Evolutionary conservation across 1,140 invertebrate species (phyloP).

Genomic region (Drosophila nigrodunni): DNA sequence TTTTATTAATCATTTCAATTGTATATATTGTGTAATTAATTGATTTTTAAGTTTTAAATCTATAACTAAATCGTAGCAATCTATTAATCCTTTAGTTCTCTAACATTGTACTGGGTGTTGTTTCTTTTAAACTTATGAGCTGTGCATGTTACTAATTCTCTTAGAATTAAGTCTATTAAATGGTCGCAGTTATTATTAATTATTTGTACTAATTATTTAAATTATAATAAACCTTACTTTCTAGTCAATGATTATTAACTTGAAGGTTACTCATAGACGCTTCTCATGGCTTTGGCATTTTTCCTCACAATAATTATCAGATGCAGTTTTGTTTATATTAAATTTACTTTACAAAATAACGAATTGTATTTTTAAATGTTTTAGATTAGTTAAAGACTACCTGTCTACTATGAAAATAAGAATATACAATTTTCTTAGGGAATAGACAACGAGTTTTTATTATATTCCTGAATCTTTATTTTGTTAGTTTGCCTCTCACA

Average conservation of each 20-base stretch:
- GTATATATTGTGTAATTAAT: neutral
- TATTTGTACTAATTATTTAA: neutral
- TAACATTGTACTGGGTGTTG: slow-evolving; percentile 18
- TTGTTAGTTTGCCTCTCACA: too few species aligned
- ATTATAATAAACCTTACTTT: neutral
- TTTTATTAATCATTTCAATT: neutral
- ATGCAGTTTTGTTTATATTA: too few species aligned
- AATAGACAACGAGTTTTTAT: too few species aligned
- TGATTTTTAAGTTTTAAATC: neutral
- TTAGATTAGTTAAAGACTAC: too few species aligned
- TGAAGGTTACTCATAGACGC: too few species aligned
- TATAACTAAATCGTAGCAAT: neutral
- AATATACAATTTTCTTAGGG: too few species aligned
- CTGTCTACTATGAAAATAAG: too few species aligned
- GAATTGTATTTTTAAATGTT: too few species aligned
- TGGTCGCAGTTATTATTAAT: neutral
- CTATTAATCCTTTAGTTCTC: neutral
- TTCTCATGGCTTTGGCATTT: too few species aligned
- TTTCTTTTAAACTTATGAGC: neutral
- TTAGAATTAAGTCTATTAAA: slow-evolving; percentile 4
- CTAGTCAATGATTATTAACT: neutral
- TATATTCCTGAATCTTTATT: too few species aligned
- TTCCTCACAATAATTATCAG: too few species aligned
- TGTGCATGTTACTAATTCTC: slow-evolving; percentile 15
- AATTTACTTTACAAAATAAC: too few species aligned